Evolutionary conservation across 2,113 vertebrate species (phyloP), one percentile per base, ranked within the genome.

Genomic region (Rhabdomys dilectus): DNA sequence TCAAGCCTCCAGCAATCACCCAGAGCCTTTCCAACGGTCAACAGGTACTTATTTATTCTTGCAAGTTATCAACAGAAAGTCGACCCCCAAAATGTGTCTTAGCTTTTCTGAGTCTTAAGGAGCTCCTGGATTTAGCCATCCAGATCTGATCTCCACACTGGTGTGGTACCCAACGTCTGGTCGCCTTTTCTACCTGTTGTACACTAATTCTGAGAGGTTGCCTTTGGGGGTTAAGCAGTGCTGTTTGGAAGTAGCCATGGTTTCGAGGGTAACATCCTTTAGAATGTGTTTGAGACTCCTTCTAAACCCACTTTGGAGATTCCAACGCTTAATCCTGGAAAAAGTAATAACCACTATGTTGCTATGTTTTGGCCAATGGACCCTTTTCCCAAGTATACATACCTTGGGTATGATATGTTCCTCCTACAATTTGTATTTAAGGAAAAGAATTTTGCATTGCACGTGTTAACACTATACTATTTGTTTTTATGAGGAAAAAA

Each of bases 401-500:
- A 51, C 16, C 15, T 90, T 75, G 7, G 15, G 8, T 58, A 7
- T 48, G 31, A 10, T 15, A 3, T 86, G 34, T 58, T 29, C 26
- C 51, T 89, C 16, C 19, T 21, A 36, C 93, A 66, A 93, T 73
- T 96, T 24, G 8, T 51, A 64, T 29, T 15, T 70, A 76, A 93
- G 51, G 56, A 95, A 70, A 62, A 85, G 29, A 85, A 3, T 36
- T 62, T 77, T 62, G 19, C 1, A 24, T 7, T 91, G 26, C 53
- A 29, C 39, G 17, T 77, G 36, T 56, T 68, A 21, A 81, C 45
- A 48, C 42, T 4, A 24, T 78, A 80, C 36, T 39, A 3, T 82
- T 93, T 93, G 72, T 13, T 88, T 90, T 87, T 64, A 15, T 86
- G 64, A 76, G 26, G 26, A 45, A 92, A 96, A 96, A 93, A 70